Percentiles rank a stretch among this genome's conserved stretches.
Evolutionary conservation across 2,888 invertebrate genomes (phyloP).

Genomic region (Lottia gigantea): DNA sequence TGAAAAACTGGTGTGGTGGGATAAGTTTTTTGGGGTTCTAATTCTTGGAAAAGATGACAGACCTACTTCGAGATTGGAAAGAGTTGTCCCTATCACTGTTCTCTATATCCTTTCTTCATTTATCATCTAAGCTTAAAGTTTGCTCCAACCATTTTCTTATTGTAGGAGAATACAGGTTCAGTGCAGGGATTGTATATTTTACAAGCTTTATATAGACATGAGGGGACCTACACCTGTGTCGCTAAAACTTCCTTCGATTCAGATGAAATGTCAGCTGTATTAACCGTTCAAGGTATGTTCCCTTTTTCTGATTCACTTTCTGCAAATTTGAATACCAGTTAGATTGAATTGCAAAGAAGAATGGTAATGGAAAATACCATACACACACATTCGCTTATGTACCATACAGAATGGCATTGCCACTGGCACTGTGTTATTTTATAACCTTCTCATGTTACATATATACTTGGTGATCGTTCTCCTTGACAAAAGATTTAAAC

Average conservation of each 20-base stretch:
- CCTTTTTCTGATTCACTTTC: too few relatives aligned
- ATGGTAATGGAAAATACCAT: too few relatives aligned
- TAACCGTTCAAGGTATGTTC: conserved; percentile 70
- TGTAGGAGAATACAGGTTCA: conserved; percentile 41
- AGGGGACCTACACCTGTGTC: conserved; percentile 90
- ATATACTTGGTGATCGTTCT: too few relatives aligned
- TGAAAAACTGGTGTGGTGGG: too few relatives aligned
- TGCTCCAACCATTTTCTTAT: neutral
- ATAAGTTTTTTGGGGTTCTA: neutral
- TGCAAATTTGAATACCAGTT: too few relatives aligned
- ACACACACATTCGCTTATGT: too few relatives aligned
- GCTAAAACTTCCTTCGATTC: conserved; percentile 88
- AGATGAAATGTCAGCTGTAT: conserved; percentile 26
- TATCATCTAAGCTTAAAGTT: neutral
- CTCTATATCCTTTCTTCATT: neutral
- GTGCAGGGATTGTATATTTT: conserved; percentile 71
- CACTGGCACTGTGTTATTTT: too few relatives aligned
- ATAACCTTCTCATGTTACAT: too few relatives aligned
- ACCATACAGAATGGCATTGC: too few relatives aligned
- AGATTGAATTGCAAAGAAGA: too few relatives aligned
- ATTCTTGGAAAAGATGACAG: neutral
- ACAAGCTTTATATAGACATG: conserved; percentile 86
- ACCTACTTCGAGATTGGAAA: neutral
- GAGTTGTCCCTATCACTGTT: neutral
- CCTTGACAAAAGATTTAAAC: neutral